Percentiles rank a stretch among this genome's conserved stretches.
Conservation (phyloP, 2,888 invertebrate species). For the Ophraella communa region DNA sequence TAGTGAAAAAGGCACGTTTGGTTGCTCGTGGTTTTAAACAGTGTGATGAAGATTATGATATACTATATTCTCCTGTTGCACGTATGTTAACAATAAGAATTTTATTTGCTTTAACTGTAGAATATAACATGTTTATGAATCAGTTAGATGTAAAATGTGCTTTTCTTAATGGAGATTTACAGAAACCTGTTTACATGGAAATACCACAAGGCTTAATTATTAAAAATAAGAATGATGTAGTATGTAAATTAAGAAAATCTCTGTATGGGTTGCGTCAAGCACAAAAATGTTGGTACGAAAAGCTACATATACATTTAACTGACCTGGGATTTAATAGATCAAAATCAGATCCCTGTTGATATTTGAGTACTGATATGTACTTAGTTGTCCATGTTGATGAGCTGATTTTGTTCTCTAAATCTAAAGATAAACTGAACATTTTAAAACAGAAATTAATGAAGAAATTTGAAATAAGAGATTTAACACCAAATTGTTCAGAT, state of each 20-base stretch:
- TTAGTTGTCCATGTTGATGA: conserved; percentile 1
- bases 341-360: conserved; percentile 1
- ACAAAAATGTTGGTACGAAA: conserved; percentile 12
- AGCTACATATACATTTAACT: neutral
- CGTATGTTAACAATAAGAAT: neutral
- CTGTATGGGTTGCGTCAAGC: conserved; percentile 22
- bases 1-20: neutral
- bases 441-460: conserved; percentile 1
- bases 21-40: neutral
- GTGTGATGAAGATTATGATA: too few species aligned
- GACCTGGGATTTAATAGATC: conserved; percentile 7
- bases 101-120: conserved; percentile 13
- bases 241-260: conserved; percentile 24
- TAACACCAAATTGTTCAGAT: neutral
- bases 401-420: neutral
- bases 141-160: conserved; percentile 25
- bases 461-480: neutral
- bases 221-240: neutral
- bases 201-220: conserved; percentile 14
- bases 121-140: conserved; percentile 2
- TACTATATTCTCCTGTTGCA: neutral
- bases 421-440: neutral
- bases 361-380: neutral
- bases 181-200: conserved; percentile 21
- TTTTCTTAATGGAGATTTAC: conserved; percentile 18